phyloP scores from a whole-genome alignment of 2,797 vertebrate genomes.

The Aplochiton taeniatus region DNA sequence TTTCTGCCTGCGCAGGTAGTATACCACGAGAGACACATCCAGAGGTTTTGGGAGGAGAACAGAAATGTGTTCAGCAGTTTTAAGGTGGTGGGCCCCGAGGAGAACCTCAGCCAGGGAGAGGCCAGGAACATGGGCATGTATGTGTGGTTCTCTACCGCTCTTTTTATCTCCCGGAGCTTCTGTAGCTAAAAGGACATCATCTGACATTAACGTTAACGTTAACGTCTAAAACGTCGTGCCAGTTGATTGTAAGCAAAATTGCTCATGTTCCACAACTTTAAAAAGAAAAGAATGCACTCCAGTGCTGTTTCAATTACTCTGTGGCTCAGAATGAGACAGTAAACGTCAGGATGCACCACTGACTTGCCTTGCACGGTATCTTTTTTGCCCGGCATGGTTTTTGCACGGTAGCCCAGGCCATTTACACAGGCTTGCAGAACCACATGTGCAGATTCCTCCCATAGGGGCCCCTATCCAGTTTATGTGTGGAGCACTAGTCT shows the following conservation, averaged over 20 bases:
- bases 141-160: slow-evolving; percentile 18
- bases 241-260: neutral
- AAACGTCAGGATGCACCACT: neutral
- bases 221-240: neutral
- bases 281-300: neutral
- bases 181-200: neutral
- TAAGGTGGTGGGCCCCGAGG: slow-evolving; percentile 96
- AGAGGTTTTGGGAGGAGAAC: slow-evolving; percentile 91
- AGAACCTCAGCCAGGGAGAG: slow-evolving; percentile 92
- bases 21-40: slow-evolving; percentile 96
- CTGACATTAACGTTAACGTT: neutral
- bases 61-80: slow-evolving; percentile 81
- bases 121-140: slow-evolving; percentile 99
- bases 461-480: too few species aligned
- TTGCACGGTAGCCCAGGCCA: neutral
- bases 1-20: slow-evolving; percentile 81
- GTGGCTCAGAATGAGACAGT: neutral
- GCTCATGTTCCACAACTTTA: neutral
- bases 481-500: slow-evolving; percentile 25
- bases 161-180: neutral
- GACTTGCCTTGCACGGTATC: neutral
- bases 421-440: slow-evolving; percentile 14
- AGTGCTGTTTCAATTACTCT: neutral
- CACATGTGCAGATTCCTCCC: neutral
- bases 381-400: neutral